phyloP scores from a whole-genome alignment of 2,888 invertebrate species.

The Tipula helvola region DNA sequence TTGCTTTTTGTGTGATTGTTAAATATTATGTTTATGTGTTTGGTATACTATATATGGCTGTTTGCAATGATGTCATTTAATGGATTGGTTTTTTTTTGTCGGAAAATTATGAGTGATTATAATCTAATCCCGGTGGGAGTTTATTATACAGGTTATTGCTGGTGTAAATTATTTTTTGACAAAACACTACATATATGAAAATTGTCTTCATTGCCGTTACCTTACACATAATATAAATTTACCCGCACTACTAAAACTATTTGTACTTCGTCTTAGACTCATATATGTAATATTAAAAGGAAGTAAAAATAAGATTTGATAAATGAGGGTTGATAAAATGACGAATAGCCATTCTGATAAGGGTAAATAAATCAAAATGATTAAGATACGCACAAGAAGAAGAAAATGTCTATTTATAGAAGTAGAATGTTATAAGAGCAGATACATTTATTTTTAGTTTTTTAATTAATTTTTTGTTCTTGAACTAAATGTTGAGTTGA shows the following conservation, averaged over 20 bases:
- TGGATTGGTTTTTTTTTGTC: neutral
- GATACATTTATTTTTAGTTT: neutral
- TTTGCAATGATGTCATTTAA: neutral
- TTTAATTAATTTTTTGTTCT: neutral
- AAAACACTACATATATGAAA: no score
- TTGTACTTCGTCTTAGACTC: neutral
- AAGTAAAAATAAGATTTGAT: neutral
- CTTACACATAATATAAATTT: neutral
- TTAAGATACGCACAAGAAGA: neutral
- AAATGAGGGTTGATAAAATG: neutral
- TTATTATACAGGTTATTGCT: no score
- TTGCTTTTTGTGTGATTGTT: neutral
- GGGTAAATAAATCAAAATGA: slow-evolving; percentile 4
- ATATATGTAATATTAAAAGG: neutral
- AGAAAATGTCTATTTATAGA: neutral
- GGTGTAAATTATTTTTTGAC: no score
- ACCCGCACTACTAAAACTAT: neutral
- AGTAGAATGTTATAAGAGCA: neutral
- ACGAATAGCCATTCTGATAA: neutral
- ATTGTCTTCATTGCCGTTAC: no score
- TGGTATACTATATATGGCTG: no score
- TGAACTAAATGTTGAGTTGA: neutral
- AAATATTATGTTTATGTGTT: neutral
- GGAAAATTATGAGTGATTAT: neutral
- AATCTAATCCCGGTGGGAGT: neutral